These are phyloP conservation scores for Corythoichthys haematopterus DNA, from an alignment of 2,113 vertebrate genomes.

Conservation along the genomic window DNA sequence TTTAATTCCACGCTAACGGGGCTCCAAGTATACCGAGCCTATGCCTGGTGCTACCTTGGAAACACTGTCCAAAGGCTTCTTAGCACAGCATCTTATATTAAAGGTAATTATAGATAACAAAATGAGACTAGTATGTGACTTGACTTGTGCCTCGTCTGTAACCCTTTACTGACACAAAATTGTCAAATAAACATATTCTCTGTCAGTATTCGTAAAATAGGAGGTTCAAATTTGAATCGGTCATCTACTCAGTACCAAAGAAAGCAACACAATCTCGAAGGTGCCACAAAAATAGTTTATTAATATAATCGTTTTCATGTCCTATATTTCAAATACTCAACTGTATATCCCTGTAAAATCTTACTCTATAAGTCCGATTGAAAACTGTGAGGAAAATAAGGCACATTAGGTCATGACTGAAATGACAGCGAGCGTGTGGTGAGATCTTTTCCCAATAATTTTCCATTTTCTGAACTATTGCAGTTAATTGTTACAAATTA, in stretches of 20 bases:
- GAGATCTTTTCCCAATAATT: background rate
- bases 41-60: no score
- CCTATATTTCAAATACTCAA: background rate
- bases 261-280: background rate
- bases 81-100: no score
- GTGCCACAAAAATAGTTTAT: background rate
- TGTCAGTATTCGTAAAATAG: no score
- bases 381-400: conserved; percentile 25
- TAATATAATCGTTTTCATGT: background rate
- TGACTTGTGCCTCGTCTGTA: no score
- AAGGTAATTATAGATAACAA: no score
- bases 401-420: conserved; percentile 30
- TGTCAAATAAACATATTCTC: no score
- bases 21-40: no score
- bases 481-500: background rate
- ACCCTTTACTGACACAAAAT: no score
- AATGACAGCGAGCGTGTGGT: background rate
- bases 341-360: background rate
- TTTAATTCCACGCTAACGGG: no score
- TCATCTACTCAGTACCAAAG: background rate
- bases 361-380: background rate
- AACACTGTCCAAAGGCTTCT: no score
- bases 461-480: background rate
- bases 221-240: no score
- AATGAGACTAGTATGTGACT: no score